These are phyloP conservation scores for Micromesistius poutassou DNA, from an alignment of 2,797 vertebrate species.

Conservation along the genomic window DNA sequence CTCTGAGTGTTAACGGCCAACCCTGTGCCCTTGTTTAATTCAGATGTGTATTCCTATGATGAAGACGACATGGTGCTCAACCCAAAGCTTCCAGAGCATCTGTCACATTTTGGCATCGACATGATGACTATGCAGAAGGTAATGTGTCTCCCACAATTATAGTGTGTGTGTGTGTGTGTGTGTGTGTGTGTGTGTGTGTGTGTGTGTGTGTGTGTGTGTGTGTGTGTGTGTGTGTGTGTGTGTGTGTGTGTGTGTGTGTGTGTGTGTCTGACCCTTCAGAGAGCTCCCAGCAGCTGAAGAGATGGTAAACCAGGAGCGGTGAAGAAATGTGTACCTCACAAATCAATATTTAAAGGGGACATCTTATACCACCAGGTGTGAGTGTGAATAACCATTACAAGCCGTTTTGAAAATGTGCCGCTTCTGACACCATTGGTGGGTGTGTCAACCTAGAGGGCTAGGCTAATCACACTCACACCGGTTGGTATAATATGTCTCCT, in stretches of 20 bases:
- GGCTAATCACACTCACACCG: too few relatives aligned
- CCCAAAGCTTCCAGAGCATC: slow-evolving; percentile 90
- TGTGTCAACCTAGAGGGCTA: too few relatives aligned
- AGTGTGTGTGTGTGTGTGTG: background rate
- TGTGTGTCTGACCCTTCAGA: too few relatives aligned
- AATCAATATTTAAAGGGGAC: background rate
- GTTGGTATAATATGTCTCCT: too few relatives aligned
- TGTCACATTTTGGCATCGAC: slow-evolving; percentile 94
- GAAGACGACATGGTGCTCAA: slow-evolving; percentile 99
- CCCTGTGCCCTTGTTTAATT: background rate
- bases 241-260: background rate
- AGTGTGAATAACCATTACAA: too few relatives aligned
- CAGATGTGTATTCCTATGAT: slow-evolving; percentile 96
- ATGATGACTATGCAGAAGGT: slow-evolving; percentile 99
- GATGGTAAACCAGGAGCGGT: background rate
- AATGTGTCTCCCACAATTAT: slow-evolving; percentile 21
- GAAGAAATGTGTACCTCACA: background rate
- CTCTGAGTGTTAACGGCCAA: background rate
- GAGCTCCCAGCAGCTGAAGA: too few relatives aligned
- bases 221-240: background rate
- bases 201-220: background rate
- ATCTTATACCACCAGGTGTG: too few relatives aligned
- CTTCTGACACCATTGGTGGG: too few relatives aligned
- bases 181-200: background rate
- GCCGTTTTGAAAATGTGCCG: too few relatives aligned